phyloP scores from a whole-genome alignment of 2,888 invertebrate species.

The Steinernema carpocapsae region DNA sequence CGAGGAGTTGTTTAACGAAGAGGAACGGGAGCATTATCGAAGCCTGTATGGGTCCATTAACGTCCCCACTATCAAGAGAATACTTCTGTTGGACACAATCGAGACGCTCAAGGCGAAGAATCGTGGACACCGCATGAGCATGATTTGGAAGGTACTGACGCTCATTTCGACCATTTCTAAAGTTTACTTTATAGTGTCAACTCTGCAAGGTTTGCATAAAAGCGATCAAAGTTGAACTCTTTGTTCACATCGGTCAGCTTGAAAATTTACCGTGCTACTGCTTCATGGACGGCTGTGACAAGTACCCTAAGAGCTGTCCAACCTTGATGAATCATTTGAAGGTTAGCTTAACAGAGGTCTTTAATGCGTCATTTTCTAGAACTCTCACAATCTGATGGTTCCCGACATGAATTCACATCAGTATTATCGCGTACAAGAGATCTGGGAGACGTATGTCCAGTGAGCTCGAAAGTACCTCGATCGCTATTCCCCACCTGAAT shows the following conservation, averaged over 20 bases:
- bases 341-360: neutral
- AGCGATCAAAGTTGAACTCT: neutral
- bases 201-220: neutral
- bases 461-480: neutral
- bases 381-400: too few relatives aligned
- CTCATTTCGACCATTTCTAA: too few relatives aligned
- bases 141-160: too few relatives aligned
- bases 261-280: neutral
- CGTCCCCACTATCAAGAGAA: too few relatives aligned
- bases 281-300: neutral
- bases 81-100: too few relatives aligned
- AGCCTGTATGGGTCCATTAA: too few relatives aligned
- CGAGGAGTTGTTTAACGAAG: too few relatives aligned
- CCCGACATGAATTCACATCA: neutral
- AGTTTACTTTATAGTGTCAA: neutral
- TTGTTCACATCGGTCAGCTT: neutral
- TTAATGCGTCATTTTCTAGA: too few relatives aligned
- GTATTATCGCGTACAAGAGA: neutral
- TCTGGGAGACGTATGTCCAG: neutral
- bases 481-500: constrained; percentile 16
- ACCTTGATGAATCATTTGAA: neutral
- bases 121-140: too few relatives aligned
- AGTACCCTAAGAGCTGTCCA: neutral
- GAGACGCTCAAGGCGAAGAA: too few relatives aligned
- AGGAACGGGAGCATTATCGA: too few relatives aligned